Base-by-base conservation (phyloP, 1,140 invertebrate genomes). In the Lepidostoma basale region DNA sequence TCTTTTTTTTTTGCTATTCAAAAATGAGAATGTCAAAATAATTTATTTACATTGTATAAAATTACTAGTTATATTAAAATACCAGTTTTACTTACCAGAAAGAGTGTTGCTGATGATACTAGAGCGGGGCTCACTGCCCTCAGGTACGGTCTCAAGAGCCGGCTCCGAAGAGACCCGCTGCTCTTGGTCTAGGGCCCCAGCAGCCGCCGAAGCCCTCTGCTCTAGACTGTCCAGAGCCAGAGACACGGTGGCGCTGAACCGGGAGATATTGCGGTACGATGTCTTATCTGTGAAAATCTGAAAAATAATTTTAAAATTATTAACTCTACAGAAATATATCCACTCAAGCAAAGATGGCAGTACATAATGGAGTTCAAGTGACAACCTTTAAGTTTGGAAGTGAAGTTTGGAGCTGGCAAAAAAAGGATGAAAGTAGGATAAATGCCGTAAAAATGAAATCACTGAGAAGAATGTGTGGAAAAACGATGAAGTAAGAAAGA, bases 211-310 rank as follows among this genome's bases (percentile, higher is more conserved):
- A 3, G 63, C 36, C 25, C 67, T 40, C 33, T 69, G 67, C 49
- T 72, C 70, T 18, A 72, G 5, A 3, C 39, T 63, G 10, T 72
- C 67, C 20, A 72, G 60, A 5, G 58, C 45, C 3, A 63, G 69
- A 14, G 44, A 42, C 20, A 72, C 39, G 6, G n/a, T 26, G 28
- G 70, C 70, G 33, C 67, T 44, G 54, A 69, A 72, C 47, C 40
- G 62, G 2, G 62, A 25, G 10, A 72, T 12, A 33, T 72, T 68
- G 18, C 67, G 54, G 58, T 62, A 69, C 6, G 58, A 66, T n/a
- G 42, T 62, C 54, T 69, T 72, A 40, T 72, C 70, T 2, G 54
- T 58, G 12, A 69, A 62, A 9, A 16, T 40, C 70, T 72, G 44
- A 49, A 72, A 72, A 2, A 63, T 18, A 30, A 36, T 12, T 36